phyloP scores from a whole-genome alignment of 2,888 invertebrate species.

The Eristalis tenax region DNA sequence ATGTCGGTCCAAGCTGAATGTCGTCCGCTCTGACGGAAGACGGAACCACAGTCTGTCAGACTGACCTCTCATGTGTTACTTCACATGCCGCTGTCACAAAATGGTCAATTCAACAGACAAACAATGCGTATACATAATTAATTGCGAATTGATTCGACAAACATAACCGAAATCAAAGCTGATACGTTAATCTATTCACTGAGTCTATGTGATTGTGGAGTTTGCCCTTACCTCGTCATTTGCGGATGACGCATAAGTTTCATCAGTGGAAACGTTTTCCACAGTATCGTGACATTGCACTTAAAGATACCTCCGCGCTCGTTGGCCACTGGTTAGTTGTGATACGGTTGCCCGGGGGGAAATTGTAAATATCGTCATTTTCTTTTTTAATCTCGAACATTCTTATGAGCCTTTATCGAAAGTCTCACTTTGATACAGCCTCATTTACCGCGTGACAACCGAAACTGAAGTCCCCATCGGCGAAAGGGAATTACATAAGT shows the following conservation, averaged over 20 bases:
- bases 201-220: neutral
- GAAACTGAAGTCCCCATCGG: neutral
- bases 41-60: too few species aligned
- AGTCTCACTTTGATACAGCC: neutral
- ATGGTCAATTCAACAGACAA: neutral
- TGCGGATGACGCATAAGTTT: neutral
- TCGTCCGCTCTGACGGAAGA: too few species aligned
- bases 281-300: neutral
- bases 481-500: neutral
- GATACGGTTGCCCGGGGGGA: neutral
- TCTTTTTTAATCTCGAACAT: neutral
- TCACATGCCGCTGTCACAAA: too few species aligned
- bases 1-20: too few species aligned
- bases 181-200: neutral
- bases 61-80: too few species aligned
- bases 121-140: neutral
- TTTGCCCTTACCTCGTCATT: neutral
- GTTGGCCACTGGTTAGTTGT: neutral
- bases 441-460: neutral
- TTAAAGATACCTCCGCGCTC: neutral
- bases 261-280: neutral
- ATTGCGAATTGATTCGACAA: neutral
- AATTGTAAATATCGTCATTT: neutral
- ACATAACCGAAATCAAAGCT: neutral
- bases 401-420: neutral